Evolutionary conservation across 1,140 invertebrate species (phyloP).

Genomic region (Trichogramma pretiosum): DNA sequence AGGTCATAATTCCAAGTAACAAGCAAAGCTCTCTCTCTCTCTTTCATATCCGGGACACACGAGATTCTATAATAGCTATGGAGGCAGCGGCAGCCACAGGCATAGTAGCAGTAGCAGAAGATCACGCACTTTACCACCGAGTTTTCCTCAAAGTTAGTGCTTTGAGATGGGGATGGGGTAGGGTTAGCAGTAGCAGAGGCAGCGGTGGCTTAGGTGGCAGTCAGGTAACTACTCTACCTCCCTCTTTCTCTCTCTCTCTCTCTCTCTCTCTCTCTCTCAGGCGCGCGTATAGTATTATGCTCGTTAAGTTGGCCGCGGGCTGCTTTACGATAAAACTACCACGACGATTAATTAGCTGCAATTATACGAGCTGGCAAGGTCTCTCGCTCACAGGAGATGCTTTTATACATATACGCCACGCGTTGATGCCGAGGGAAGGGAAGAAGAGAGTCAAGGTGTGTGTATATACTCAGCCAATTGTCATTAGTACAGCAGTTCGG

Average conservation of each 20-base stretch:
- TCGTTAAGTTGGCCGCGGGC: constrained; percentile 27
- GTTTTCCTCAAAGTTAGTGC: constrained; percentile 24
- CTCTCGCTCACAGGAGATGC: neutral
- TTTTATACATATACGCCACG: too few species aligned
- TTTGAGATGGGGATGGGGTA: constrained; percentile 22
- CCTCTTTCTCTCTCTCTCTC: too few species aligned
- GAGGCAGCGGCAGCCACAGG: too few species aligned
- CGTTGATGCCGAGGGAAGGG: too few species aligned
- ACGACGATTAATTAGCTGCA: constrained; percentile 15
- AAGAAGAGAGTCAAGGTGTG: neutral
- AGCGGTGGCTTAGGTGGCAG: neutral
- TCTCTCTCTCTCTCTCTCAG: constrained; percentile 19
- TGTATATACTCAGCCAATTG: constrained; percentile 11
- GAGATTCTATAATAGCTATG: neutral
- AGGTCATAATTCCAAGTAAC: too few species aligned
- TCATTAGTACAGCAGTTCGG: neutral
- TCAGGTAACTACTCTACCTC: too few species aligned
- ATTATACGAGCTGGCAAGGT: neutral
- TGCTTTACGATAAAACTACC: constrained; percentile 10
- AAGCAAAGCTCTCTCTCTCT: constrained; percentile 3
- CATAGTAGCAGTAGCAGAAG: neutral
- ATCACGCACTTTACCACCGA: constrained; percentile 23
- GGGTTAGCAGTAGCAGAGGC: constrained; percentile 2
- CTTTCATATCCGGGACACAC: too few species aligned
- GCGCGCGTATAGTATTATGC: constrained; percentile 28